Base-by-base conservation (phyloP, 2,888 invertebrate species). In the Ichneumoninae sp. region DNA sequence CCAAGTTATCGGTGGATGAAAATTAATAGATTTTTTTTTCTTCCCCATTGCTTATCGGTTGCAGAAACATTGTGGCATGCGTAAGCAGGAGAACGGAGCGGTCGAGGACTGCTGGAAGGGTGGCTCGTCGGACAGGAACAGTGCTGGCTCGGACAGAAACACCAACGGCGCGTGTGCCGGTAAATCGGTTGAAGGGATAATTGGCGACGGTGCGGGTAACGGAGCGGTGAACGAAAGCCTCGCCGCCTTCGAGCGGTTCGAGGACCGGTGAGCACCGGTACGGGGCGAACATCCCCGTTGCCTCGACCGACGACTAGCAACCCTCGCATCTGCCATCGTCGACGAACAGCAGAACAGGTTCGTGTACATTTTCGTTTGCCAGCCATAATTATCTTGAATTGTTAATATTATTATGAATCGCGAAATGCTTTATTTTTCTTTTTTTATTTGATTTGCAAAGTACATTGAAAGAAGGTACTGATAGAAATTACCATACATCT, bases 271-370 rank as follows among this genome's bases (percentile, higher is more conserved):
- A 93, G 91, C 93, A 91, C 91, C 91, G 91, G 91, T 90, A 92
- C 92, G 92, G 92, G 92, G 91, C 91, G 91, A 92, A 89, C 90
- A 91, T 90, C 90, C 90, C 90, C 92, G 91, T 91, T 92, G 91
- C 89, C 89, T 89, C 89, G 91, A 90, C 88, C 91, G 91, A 89
- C 91, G 89, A 89, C 90, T 89, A 92, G 89, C 91, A 89, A 91
- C 90, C 90, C 91, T 93, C 90, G 89, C 89, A 90, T 92, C 92
- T 91, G 89, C 90, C 89, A 90, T 90, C 89, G 93, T 91, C 92
- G 90, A 92, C 91, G 91, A 93, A 93, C 92, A 93, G 89, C 93
- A 93, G 92, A 93, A 93, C 93, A 93, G 93, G 93, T 93, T 57
- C 73, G 87, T 86, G 54, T 50, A 8, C 52, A 22, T 74, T 77